Percentiles rank a stretch among this genome's conserved stretches.
phyloP scores from a whole-genome alignment of 2,888 invertebrate species.

The Limnephilus auricula region DNA sequence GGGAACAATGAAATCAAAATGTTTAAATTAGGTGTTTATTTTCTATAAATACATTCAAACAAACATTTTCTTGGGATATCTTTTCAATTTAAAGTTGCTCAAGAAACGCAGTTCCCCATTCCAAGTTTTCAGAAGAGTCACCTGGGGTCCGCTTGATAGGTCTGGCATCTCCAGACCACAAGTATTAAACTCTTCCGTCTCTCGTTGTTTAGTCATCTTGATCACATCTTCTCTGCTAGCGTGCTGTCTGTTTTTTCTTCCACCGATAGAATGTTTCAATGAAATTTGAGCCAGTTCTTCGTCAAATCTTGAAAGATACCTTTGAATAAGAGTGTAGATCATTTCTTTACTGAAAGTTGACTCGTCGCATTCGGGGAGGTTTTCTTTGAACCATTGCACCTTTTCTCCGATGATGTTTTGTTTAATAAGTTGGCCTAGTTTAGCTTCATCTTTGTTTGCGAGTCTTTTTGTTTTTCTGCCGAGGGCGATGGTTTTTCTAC shows the following conservation, averaged over 20 bases:
- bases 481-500: conserved; percentile 87
- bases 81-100: conserved; percentile 81
- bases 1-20: background rate
- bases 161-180: conserved; percentile 90
- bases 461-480: conserved; percentile 84
- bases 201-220: conserved; percentile 85
- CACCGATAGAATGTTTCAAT: conserved; percentile 87
- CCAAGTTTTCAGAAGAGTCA: conserved; percentile 81
- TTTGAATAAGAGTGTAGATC: conserved; percentile 78
- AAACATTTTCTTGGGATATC: conserved; percentile 71
- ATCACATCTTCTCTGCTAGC: conserved; percentile 88
- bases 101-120: conserved; percentile 82
- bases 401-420: conserved; percentile 87
- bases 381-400: conserved; percentile 86
- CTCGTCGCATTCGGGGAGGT: conserved; percentile 77
- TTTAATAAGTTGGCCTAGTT: conserved; percentile 83
- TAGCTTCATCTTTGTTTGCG: conserved; percentile 79
- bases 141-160: conserved; percentile 79
- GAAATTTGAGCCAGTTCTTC: conserved; percentile 88
- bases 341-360: conserved; percentile 79
- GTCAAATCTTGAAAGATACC: conserved; percentile 81
- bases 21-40: background rate
- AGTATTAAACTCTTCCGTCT: conserved; percentile 84
- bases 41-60: background rate
- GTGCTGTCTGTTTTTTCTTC: conserved; percentile 86